Conservation (phyloP, 2,113 vertebrate genomes). For the Tinamus guttatus region DNA sequence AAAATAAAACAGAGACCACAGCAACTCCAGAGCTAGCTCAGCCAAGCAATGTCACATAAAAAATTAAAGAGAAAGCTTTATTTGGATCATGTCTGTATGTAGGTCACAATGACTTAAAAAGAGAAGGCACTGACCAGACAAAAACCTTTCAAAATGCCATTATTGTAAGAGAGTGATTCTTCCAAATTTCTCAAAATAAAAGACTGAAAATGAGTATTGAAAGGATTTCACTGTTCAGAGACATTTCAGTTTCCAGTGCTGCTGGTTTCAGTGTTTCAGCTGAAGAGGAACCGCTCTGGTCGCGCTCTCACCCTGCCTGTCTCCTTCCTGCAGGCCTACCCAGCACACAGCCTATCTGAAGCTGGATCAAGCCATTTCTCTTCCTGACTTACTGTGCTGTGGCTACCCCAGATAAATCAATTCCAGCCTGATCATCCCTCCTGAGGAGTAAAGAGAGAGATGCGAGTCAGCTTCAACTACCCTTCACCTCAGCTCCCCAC, state of each 20-base stretch:
- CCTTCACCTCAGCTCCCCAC: background rate
- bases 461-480: background rate
- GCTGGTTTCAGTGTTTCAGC: background rate
- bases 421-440: background rate
- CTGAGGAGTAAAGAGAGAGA: background rate
- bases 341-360: background rate
- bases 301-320: background rate
- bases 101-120: conserved; percentile 59
- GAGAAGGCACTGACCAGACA: conserved; percentile 20
- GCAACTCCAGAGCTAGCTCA: conserved; percentile 15
- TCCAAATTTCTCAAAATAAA: background rate
- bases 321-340: background rate
- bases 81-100: conserved; percentile 63
- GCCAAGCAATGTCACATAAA: conserved; percentile 13
- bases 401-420: background rate
- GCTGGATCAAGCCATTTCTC: background rate
- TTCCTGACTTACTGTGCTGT: background rate
- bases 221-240: background rate
- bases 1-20: background rate
- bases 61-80: background rate
- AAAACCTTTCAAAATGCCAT: background rate
- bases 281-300: background rate
- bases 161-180: background rate
- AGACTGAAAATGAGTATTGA: background rate
- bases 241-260: background rate